phyloP scores from a whole-genome alignment of 2,113 vertebrate genomes.

The Poeciliopsis prolifica region DNA sequence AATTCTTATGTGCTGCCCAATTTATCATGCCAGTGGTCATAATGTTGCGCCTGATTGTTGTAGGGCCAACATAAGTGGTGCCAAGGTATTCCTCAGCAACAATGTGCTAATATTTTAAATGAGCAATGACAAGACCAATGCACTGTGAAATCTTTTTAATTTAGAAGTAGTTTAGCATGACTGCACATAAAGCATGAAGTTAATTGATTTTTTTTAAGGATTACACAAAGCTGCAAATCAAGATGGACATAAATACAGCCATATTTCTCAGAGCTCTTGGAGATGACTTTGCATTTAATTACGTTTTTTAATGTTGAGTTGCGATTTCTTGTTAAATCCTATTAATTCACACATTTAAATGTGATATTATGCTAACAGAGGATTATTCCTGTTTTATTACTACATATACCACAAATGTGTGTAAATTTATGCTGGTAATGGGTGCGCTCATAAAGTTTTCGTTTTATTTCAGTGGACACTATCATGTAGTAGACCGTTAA shows the following conservation, averaged over 20 bases:
- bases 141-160: not conserved
- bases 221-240: not conserved
- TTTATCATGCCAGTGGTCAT: not conserved
- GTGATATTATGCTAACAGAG: not conserved
- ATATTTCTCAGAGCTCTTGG: too few species aligned
- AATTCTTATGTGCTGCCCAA: not conserved
- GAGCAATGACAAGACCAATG: constrained; percentile 3
- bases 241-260: not conserved
- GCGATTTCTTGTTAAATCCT: not conserved
- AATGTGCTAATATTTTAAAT: not conserved
- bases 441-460: constrained; percentile 1
- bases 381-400: not conserved
- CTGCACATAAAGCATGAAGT: not conserved
- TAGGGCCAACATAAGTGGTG: not conserved
- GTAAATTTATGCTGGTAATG: not conserved
- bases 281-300: not conserved
- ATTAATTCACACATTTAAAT: too few species aligned
- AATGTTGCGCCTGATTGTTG: not conserved
- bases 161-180: not conserved
- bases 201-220: not conserved
- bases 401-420: not conserved
- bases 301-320: not conserved
- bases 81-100: not conserved
- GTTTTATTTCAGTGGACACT: constrained; percentile 11
- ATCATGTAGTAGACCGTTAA: not conserved